A percentile compares a stretch with the other conserved stretches of the same genome.
Conservation (phyloP, 2,888 invertebrate species). For the Rugalucina vietnamica region DNA sequence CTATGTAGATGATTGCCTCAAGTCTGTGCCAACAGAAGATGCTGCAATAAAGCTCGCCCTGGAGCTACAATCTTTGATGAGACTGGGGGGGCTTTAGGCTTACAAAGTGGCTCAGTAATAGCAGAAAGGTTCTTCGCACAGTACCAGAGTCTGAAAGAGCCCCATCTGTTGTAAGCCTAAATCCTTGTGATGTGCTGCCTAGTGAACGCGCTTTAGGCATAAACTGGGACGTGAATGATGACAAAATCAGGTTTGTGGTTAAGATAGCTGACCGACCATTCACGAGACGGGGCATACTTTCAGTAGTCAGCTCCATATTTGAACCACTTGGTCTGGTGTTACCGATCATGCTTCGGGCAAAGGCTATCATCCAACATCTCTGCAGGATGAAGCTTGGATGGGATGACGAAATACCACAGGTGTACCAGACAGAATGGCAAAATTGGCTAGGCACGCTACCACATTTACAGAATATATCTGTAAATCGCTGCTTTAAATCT, state of each 20-base stretch:
- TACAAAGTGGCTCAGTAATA: slow-evolving; percentile 46
- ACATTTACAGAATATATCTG: slow-evolving; percentile 30
- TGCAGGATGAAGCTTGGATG: slow-evolving; percentile 50
- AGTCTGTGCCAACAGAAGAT: slow-evolving; percentile 31
- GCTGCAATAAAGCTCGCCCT: slow-evolving; percentile 17
- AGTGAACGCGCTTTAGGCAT: slow-evolving; percentile 51
- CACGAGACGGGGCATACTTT: slow-evolving; percentile 54
- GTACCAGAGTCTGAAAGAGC: slow-evolving; percentile 38
- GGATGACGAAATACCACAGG: slow-evolving; percentile 51
- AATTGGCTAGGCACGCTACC: slow-evolving; percentile 49
- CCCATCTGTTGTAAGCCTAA: slow-evolving; percentile 15
- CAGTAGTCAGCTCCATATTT: slow-evolving; percentile 56
- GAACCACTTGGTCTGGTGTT: slow-evolving; percentile 61
- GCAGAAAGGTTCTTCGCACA: slow-evolving; percentile 20
- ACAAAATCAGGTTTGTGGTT: slow-evolving; percentile 47
- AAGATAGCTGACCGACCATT: slow-evolving; percentile 37
- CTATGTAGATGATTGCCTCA: slow-evolving; percentile 39
- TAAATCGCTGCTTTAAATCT: slow-evolving; percentile 51
- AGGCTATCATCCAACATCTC: slow-evolving; percentile 48
- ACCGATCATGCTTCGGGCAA: slow-evolving; percentile 48
- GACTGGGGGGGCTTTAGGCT: slow-evolving; percentile 39
- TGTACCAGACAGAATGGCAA: slow-evolving; percentile 36
- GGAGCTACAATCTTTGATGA: slow-evolving; percentile 30
- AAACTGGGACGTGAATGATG: slow-evolving; percentile 47
- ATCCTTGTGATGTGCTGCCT: slow-evolving; percentile 6